Evolutionary conservation across 2,888 invertebrate species (phyloP).

Genomic region (Octonoba sinensis): DNA sequence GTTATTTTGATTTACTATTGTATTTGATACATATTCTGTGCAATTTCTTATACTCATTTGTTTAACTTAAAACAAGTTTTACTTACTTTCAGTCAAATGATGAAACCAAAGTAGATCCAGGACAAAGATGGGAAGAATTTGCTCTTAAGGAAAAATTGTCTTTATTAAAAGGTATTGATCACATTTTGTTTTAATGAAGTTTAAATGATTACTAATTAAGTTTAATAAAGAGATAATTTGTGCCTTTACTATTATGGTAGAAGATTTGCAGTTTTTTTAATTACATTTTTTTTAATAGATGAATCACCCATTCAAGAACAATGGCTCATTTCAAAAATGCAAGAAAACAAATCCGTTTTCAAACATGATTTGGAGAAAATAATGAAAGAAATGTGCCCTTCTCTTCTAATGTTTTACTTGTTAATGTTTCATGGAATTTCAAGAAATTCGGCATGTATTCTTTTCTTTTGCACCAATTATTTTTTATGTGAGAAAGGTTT

Average conservation of each 20-base stretch:
- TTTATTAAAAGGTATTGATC: too few species aligned
- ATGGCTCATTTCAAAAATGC: slow-evolving; percentile 32
- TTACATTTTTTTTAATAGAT: slow-evolving; percentile 22
- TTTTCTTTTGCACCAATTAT: too few species aligned
- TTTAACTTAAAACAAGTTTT: too few species aligned
- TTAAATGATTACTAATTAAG: too few species aligned
- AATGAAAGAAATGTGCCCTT: slow-evolving; percentile 27
- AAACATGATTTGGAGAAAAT: slow-evolving; percentile 32
- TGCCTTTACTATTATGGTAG: too few species aligned
- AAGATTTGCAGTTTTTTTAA: not conserved
- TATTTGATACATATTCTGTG: not conserved
- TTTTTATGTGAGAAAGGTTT: too few species aligned
- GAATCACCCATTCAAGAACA: slow-evolving; percentile 14
- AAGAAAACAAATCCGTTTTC: slow-evolving; percentile 29
- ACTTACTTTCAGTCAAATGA: too few species aligned
- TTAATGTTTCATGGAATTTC: slow-evolving; percentile 45
- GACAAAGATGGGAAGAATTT: too few species aligned
- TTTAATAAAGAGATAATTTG: too few species aligned
- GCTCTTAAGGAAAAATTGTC: too few species aligned
- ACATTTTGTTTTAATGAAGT: too few species aligned
- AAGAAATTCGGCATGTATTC: not conserved
- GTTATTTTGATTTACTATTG: slow-evolving; percentile 11
- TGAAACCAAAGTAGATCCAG: too few species aligned
- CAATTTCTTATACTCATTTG: not conserved
- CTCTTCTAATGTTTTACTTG: slow-evolving; percentile 45